Base-by-base conservation (phyloP, 2,888 invertebrate genomes). In the Stenodera caucasica region DNA sequence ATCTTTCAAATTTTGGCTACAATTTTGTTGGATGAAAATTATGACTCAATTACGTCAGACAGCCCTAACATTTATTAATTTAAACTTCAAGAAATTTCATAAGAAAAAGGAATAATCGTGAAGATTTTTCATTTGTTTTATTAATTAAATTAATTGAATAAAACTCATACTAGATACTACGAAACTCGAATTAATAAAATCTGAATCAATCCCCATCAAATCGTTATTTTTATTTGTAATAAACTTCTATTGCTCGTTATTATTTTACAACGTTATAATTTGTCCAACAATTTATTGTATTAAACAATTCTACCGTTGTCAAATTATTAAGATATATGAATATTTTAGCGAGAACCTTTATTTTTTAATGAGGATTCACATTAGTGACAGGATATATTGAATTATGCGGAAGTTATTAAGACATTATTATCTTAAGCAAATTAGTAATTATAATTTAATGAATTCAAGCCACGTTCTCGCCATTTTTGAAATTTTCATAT, bases 331-430 rank as follows among this genome's bases (percentile, higher is more conserved):
- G 45, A 45, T 45, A 37, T n/a, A n/a, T 35, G n/a, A 2, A 11
- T 9, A 40, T 40, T 40, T 40, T 40, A 12, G n/a, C 1, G 18
- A 0, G 6, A 45, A 23, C 12, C 6, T 4, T 5, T 6, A 12
- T 23, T 21, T 45, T n/a, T 23, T 45, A 21, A 45, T 11, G 21
- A 1, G 9, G 4, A 23, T 2, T 23, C 18, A 12, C 12, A 45
- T 45, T 45, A 45, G 6, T 18, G 9, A 23, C 45, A 12, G 45
- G 45, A 45, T 45, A 45, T 45, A n/a, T 45, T 45, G 12, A 45
- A 45, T 45, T 45, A 23, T 45, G 12, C 45, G 45, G 45, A 45
- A 45, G 45, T 23, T 45, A 23, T 23, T 45, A 23, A 45, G 5
- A 4, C 3, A 40, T 40, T 40, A 21, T 45, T 45, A 45, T 45